Evolutionary conservation across 1,140 invertebrate species (phyloP).

Genomic region (Coptotermes formosanus): DNA sequence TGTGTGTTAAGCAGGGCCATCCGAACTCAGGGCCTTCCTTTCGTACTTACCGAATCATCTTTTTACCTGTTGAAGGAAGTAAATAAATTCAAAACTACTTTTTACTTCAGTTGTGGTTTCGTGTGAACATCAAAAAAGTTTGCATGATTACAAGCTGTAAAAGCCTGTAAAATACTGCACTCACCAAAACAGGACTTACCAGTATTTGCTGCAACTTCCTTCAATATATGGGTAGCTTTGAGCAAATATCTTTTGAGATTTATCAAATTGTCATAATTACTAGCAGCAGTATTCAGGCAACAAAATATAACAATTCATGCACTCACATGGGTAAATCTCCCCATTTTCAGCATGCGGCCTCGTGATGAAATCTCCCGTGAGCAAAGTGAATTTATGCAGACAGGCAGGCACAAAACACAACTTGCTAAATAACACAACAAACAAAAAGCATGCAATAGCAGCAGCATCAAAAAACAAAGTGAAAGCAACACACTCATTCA

Average conservation of each 20-base stretch:
- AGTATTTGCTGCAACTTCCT: background rate
- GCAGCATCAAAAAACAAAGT: background rate
- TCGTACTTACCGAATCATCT: too few relatives aligned
- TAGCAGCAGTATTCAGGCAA: background rate
- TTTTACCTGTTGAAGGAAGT: too few relatives aligned
- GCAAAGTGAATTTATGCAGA: conserved; percentile 14
- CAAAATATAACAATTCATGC: conserved; percentile 26
- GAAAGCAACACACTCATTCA: background rate
- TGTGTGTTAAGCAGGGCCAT: too few relatives aligned
- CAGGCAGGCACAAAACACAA: background rate
- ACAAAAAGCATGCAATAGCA: conserved; percentile 2
- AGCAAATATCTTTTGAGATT: background rate
- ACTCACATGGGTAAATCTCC: conserved; percentile 15
- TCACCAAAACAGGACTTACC: too few relatives aligned
- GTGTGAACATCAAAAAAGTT: too few relatives aligned
- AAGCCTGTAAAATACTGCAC: too few relatives aligned
- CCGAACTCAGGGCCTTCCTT: too few relatives aligned
- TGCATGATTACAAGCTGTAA: too few relatives aligned
- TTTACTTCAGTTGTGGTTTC: too few relatives aligned
- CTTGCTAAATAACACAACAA: conserved; percentile 16
- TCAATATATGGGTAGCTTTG: background rate
- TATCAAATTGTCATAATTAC: conserved; percentile 7
- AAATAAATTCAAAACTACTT: too few relatives aligned
- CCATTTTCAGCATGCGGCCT: conserved; percentile 15
- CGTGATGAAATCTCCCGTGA: background rate